phyloP scores from a whole-genome alignment of 1,140 invertebrate genomes.

The Halyomorpha halys region DNA sequence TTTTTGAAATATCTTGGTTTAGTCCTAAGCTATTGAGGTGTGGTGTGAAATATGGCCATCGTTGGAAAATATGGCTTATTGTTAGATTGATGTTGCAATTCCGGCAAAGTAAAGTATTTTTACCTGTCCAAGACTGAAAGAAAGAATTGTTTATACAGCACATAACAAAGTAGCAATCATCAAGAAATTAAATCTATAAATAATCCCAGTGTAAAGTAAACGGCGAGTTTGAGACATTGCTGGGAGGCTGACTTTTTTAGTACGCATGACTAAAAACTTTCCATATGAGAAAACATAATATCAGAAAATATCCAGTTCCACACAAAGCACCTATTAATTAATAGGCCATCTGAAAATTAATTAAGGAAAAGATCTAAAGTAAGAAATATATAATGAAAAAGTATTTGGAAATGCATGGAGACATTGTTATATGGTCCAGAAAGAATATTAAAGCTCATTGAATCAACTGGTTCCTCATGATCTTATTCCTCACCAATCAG shows the following conservation, averaged over 20 bases:
- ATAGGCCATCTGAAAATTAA: constrained; percentile 52
- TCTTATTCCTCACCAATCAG: no score
- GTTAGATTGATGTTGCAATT: no score
- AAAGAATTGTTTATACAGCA: constrained; percentile 85
- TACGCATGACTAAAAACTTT: constrained; percentile 85
- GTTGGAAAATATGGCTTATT: no score
- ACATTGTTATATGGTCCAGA: no score
- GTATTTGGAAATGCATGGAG: no score
- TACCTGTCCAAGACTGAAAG: constrained; percentile 90
- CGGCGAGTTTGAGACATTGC: constrained; percentile 81
- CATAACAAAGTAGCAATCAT: constrained; percentile 92
- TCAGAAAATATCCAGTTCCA: constrained; percentile 84
- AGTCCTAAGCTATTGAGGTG: no score
- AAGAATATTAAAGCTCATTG: no score
- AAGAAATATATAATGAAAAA: no score
- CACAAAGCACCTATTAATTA: constrained; percentile 86
- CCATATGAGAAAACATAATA: constrained; percentile 88
- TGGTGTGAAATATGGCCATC: no score
- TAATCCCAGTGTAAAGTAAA: constrained; percentile 86
- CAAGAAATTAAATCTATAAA: constrained; percentile 96
- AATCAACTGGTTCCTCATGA: no score
- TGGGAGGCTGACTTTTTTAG: constrained; percentile 73
- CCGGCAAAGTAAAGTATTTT: neutral
- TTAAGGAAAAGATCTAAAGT: constrained; percentile 29
- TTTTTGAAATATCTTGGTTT: no score